A percentile compares a stretch with the other conserved stretches of the same genome.
phyloP scores from a whole-genome alignment of 2,113 vertebrate species.

The Pterocles gutturalis region DNA sequence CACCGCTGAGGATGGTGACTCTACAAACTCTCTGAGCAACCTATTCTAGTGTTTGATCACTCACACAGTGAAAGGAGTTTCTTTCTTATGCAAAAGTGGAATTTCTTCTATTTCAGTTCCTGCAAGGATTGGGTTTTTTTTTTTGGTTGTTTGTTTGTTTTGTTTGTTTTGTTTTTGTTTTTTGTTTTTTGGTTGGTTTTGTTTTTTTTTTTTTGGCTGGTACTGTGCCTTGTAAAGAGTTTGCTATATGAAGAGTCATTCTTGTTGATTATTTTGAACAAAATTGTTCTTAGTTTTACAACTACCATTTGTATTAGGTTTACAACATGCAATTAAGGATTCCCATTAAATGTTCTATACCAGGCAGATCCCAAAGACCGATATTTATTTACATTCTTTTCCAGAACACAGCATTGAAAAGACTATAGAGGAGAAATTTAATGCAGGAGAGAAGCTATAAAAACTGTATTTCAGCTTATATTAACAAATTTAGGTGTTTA shows the following conservation, averaged over 20 bases:
- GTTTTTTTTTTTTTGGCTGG: not conserved
- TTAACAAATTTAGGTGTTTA: not conserved
- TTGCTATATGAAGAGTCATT: not conserved
- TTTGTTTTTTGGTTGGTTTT: no score
- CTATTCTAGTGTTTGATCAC: not conserved
- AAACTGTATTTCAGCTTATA: not conserved
- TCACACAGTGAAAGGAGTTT: not conserved
- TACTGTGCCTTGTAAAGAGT: not conserved
- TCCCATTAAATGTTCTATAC: not conserved
- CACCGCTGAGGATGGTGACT: not conserved
- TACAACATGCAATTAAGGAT: conserved; percentile 27
- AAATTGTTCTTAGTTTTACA: conserved; percentile 24
- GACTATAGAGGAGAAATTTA: not conserved
- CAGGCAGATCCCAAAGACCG: conserved; percentile 17
- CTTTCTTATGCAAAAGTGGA: not conserved
- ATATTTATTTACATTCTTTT: conserved; percentile 40
- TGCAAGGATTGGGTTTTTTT: not conserved
- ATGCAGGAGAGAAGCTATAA: not conserved
- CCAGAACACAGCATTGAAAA: not conserved
- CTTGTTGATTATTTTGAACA: not conserved
- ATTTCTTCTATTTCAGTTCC: not conserved
- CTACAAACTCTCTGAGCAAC: not conserved
- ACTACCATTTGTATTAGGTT: conserved; percentile 14
- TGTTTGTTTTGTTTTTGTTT: no score
- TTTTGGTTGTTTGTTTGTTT: no score